These are phyloP conservation scores for Choristoneura fumiferana DNA, from an alignment of 1,140 invertebrate genomes.

Conservation along the genomic window DNA sequence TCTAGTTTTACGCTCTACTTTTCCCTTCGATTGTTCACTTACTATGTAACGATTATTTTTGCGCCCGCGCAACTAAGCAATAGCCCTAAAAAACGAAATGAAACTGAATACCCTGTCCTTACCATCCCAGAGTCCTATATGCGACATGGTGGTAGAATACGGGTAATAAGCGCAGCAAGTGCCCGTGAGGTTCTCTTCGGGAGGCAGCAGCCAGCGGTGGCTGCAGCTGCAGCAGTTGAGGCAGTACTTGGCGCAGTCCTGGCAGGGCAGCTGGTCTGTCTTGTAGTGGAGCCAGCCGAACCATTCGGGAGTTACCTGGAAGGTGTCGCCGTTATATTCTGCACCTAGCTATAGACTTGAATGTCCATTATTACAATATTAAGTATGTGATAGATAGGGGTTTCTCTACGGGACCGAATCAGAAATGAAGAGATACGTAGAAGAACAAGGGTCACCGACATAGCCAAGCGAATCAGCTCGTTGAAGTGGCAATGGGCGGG, in stretches of 20 bases:
- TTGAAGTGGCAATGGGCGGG: no score
- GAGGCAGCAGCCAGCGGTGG: conserved; percentile 45
- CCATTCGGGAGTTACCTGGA: conserved; percentile 92
- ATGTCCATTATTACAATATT: neutral
- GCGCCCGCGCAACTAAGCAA: no score
- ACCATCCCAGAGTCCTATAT: conserved; percentile 59
- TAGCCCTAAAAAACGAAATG: no score
- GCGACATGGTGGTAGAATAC: conserved; percentile 41
- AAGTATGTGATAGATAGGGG: neutral
- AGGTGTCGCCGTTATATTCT: neutral
- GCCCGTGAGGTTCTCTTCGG: conserved; percentile 45
- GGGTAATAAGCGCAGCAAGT: conserved; percentile 50
- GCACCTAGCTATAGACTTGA: neutral
- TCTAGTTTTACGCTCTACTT: no score
- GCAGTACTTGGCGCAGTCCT: conserved; percentile 50
- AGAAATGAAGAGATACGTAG: no score
- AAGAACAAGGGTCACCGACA: no score
- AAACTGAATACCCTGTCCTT: no score
- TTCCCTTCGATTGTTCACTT: no score
- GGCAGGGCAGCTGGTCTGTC: conserved; percentile 84
- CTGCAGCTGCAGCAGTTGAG: conserved; percentile 34
- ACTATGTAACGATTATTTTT: no score
- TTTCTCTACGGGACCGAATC: no score
- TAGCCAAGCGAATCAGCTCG: no score
- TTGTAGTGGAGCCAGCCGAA: conserved; percentile 92